These are phyloP conservation scores for Ceraclea dissimilis DNA, from an alignment of 2,888 invertebrate genomes.

Conservation along the genomic window DNA sequence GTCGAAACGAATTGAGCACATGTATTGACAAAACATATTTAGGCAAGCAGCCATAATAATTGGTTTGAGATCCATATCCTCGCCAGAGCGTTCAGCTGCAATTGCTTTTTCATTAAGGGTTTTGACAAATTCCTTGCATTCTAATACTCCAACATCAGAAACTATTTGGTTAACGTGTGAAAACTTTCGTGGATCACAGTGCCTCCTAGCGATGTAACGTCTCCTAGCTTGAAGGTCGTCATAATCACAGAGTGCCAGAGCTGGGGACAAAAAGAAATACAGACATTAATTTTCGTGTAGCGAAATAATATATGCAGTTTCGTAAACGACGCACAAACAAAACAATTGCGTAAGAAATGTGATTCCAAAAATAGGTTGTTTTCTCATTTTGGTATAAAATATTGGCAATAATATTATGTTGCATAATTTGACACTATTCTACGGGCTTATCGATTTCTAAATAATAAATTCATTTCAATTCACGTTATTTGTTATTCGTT, in stretches of 20 bases:
- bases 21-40: slow-evolving; percentile 80
- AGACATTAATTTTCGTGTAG: slow-evolving; percentile 13
- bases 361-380: neutral
- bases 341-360: neutral
- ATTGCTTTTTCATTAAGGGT: slow-evolving; percentile 44
- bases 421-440: too few relatives aligned
- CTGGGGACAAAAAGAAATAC: slow-evolving; percentile 47
- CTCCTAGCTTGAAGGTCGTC: slow-evolving; percentile 72
- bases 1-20: slow-evolving; percentile 74
- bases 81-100: slow-evolving; percentile 32
- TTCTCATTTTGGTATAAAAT: too few relatives aligned
- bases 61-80: slow-evolving; percentile 57
- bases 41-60: slow-evolving; percentile 65
- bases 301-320: neutral
- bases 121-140: slow-evolving; percentile 54
- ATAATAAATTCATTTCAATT: too few relatives aligned
- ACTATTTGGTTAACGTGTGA: slow-evolving; percentile 65
- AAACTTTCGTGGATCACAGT: slow-evolving; percentile 72
- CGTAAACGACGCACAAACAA: too few relatives aligned
- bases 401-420: too few relatives aligned
- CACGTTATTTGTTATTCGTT: too few relatives aligned
- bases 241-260: slow-evolving; percentile 83
- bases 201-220: slow-evolving; percentile 68
- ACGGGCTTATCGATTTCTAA: too few relatives aligned
- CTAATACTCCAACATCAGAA: slow-evolving; percentile 61